A percentile compares a stretch with the other conserved stretches of the same genome.
Evolutionary conservation across 2,888 invertebrate genomes (phyloP).

Genomic region (Nephrotoma flavescens): DNA sequence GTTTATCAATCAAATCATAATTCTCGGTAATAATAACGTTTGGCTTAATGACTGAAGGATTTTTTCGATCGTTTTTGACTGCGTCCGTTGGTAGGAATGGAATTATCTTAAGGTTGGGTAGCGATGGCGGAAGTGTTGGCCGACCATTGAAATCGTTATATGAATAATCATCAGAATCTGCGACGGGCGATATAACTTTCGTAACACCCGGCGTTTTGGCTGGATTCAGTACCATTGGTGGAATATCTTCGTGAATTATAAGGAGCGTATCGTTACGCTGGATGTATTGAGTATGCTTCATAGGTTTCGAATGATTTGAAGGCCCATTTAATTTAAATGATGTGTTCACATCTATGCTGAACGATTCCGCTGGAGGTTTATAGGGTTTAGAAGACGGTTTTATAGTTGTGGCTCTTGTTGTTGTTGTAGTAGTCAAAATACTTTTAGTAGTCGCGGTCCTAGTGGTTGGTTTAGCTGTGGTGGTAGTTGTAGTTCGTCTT

Average conservation of each 20-base stretch:
- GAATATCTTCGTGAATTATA: not conserved
- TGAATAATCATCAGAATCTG: conserved; percentile 31
- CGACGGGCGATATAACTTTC: conserved; percentile 34
- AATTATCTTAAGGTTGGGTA: conserved; percentile 74
- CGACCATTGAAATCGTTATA: conserved; percentile 55
- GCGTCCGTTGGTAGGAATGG: conserved; percentile 80
- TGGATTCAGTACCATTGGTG: not conserved
- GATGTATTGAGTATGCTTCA: not conserved
- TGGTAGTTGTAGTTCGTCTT: conserved; percentile 6
- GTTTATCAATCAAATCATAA: not conserved
- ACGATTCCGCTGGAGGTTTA: not conserved
- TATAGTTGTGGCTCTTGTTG: not conserved
- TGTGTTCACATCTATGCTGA: not conserved
- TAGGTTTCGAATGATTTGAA: not conserved
- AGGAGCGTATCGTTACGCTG: not conserved
- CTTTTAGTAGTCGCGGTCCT: not conserved
- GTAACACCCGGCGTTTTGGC: conserved; percentile 33
- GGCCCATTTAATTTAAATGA: not conserved
- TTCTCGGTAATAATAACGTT: conserved; percentile 8
- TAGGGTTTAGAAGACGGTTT: not conserved
- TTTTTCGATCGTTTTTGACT: conserved; percentile 33
- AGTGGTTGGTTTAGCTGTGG: conserved; percentile 8
- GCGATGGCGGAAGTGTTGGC: conserved; percentile 62
- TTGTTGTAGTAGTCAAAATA: not conserved
- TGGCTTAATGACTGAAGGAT: conserved; percentile 20